Evolutionary conservation across 2,797 vertebrate species (phyloP), one percentile per base, ranked within the genome.

Genomic region (Falco biarmicus): DNA sequence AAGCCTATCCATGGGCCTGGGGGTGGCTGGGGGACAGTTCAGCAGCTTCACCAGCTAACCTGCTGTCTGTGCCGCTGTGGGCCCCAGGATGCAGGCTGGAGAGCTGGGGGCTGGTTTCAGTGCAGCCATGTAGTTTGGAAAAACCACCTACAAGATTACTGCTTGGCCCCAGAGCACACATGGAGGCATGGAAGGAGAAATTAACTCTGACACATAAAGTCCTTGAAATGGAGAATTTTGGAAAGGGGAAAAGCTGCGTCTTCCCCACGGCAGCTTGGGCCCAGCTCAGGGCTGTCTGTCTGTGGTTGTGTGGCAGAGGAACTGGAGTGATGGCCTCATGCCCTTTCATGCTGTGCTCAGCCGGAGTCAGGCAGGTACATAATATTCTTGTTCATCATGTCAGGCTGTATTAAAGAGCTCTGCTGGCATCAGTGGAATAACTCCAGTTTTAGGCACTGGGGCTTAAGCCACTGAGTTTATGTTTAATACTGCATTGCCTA

Each of bases 41-140:
- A 66, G 47, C 59, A 71, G 37, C 57, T 76, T 84, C 9, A 22
- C 14, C 48, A 63, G 29, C 13, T 34, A 29, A 41, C 10, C 20
- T 3, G 0, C 20, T 13, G 6, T 7, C 50, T 73, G 54, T 51
- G 56, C 24, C 4, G 0, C 24, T 60, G 31, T 11, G 45, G 28
- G 17, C 5, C 20, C 22, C 43, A 37, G 28, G 28, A 15, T 45
- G 19, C 41, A 64, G n/a, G 45, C 28, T 77, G 57, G 63, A 80
- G 39, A 68, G 13, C 14, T 1, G 0, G 32, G 17, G 41, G 8
- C 16, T 75, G n/a, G 20, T 79, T 93, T 61, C 61, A 11, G 17
- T 45, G 54, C 57, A 75, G 68, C 17, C 20, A 54, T 34, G 41
- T 47, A 60, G 26, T 34, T 32, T 73, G 84, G 59, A 76, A 88